Evolutionary conservation across 2,113 vertebrate species (phyloP).

Genomic region (Seriola quinqueradiata): DNA sequence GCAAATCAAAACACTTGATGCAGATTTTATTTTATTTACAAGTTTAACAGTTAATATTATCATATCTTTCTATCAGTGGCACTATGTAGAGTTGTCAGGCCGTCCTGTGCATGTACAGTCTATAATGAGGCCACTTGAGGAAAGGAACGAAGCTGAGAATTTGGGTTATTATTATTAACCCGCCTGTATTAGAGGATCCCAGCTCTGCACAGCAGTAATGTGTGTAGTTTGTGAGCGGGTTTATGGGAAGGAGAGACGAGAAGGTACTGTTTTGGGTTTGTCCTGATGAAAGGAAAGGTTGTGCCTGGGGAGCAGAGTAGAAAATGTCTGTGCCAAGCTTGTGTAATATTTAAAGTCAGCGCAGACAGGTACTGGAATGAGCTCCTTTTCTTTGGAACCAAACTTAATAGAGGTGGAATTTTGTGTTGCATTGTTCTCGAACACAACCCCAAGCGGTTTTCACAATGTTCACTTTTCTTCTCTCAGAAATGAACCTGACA

Average conservation of each 20-base stretch:
- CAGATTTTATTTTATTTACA: constrained; percentile 3
- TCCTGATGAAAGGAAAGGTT: constrained; percentile 68
- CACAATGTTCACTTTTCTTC: constrained; percentile 65
- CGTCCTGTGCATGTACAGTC: constrained; percentile 20
- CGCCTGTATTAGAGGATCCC: constrained; percentile 4
- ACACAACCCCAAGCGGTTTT: constrained; percentile 77
- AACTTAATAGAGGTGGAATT: constrained; percentile 88
- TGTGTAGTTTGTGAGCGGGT: constrained; percentile 7
- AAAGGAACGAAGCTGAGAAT: constrained; percentile 32
- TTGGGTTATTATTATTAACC: constrained; percentile 49
- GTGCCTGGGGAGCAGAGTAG: constrained; percentile 65
- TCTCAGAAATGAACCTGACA: constrained; percentile 73
- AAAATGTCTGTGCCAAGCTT: constrained; percentile 85
- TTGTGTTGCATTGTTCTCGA: constrained; percentile 85
- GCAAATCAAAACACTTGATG: background rate
- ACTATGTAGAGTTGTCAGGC: background rate
- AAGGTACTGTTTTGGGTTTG: constrained; percentile 57
- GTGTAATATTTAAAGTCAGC: constrained; percentile 87
- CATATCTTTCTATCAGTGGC: background rate
- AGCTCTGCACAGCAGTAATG: constrained; percentile 1
- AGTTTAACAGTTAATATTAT: background rate
- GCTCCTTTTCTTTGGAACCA: constrained; percentile 83
- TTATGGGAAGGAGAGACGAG: constrained; percentile 4
- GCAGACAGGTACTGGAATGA: constrained; percentile 86
- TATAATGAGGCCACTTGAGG: constrained; percentile 61